These are phyloP conservation scores for Stercorarius parasiticus DNA, from an alignment of 2,113 vertebrate species.

Conservation along the genomic window DNA sequence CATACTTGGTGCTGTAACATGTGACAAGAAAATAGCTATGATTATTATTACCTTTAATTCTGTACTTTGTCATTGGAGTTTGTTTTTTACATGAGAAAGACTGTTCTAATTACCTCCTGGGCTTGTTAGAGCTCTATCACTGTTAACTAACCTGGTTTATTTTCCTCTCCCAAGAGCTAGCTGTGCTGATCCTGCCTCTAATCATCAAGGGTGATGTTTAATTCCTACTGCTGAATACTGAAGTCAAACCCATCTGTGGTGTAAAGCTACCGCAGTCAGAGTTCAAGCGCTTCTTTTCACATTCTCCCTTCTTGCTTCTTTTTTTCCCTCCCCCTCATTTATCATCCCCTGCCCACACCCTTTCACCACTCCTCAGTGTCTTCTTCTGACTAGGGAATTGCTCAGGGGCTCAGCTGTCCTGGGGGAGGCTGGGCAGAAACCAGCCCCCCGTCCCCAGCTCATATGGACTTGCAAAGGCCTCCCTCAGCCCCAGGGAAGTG, in stretches of 20 bases:
- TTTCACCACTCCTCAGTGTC: neutral
- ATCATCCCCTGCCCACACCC: neutral
- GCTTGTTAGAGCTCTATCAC: neutral
- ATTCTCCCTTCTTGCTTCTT: neutral
- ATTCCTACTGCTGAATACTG: neutral
- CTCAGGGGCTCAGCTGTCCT: neutral
- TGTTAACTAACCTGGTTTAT: neutral
- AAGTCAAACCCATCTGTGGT: slow-evolving; percentile 15
- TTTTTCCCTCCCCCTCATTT: neutral
- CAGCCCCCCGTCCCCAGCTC: neutral
- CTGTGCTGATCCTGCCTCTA: neutral
- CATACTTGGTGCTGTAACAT: neutral
- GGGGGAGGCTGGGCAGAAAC: neutral
- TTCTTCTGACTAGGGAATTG: neutral
- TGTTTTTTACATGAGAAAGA: neutral
- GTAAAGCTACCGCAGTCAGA: neutral
- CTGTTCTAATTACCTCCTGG: neutral
- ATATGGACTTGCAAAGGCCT: neutral
- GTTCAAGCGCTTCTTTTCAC: slow-evolving; percentile 35
- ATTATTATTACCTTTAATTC: neutral
- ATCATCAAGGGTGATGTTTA: neutral
- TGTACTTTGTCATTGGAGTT: neutral
- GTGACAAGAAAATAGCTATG: neutral
- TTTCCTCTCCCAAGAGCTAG: neutral
- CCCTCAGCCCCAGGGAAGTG: neutral